Percentiles rank a stretch among this genome's conserved stretches.
Conservation (phyloP, 2,113 vertebrate genomes). For the Malurus alboscapulatus region DNA sequence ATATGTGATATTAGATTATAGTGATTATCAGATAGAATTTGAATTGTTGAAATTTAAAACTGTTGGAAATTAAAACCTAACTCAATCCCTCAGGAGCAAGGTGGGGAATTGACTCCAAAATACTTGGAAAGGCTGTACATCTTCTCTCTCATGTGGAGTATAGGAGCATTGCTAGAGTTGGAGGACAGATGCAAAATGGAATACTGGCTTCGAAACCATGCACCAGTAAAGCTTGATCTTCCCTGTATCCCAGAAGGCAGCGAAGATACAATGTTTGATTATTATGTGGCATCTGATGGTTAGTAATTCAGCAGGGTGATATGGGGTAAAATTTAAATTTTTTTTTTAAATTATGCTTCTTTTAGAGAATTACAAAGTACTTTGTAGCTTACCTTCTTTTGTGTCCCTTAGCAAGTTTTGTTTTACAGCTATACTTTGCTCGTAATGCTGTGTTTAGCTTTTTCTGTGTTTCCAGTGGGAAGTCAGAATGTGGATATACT, state of each 20-base stretch:
- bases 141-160: slow-evolving; percentile 94
- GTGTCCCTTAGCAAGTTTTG: background rate
- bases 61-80: background rate
- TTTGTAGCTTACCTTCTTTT: background rate
- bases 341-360: background rate
- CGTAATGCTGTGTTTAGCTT: background rate
- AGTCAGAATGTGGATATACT: background rate
- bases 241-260: slow-evolving; percentile 71
- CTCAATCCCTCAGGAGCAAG: slow-evolving; percentile 80
- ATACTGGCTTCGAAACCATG: slow-evolving; percentile 80
- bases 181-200: slow-evolving; percentile 87
- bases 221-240: slow-evolving; percentile 75
- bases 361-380: background rate
- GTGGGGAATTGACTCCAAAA: slow-evolving; percentile 76
- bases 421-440: background rate
- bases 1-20: background rate
- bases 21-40: background rate
- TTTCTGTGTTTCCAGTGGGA: background rate
- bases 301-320: slow-evolving; percentile 6
- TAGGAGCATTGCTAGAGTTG: slow-evolving; percentile 86
- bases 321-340: background rate
- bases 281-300: slow-evolving; percentile 85
- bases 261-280: slow-evolving; percentile 89
- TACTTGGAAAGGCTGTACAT: slow-evolving; percentile 88
- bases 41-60: background rate